phyloP scores from a whole-genome alignment of 2,797 vertebrate species.

The Distichodus sexfasciatus region DNA sequence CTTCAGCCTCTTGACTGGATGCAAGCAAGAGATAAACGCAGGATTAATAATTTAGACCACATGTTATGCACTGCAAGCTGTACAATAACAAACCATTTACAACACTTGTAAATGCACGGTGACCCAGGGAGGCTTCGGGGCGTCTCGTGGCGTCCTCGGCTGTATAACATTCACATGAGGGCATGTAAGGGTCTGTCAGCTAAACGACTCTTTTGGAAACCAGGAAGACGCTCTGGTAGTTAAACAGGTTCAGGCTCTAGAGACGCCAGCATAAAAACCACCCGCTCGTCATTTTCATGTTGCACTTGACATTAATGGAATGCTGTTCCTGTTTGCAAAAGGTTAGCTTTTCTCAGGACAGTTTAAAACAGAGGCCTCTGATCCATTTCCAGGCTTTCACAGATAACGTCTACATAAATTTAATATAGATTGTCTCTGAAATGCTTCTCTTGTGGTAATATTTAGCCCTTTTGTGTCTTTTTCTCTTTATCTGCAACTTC shows the following conservation, averaged over 20 bases:
- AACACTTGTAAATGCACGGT: slow-evolving; percentile 37
- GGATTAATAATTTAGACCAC: slow-evolving; percentile 43
- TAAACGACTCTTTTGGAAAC: slow-evolving; percentile 32
- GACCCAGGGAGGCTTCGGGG: not conserved
- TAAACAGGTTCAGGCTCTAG: not conserved
- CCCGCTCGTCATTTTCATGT: not conserved
- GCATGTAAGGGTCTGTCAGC: slow-evolving; percentile 16
- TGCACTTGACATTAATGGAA: not conserved
- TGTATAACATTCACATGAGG: slow-evolving; percentile 13
- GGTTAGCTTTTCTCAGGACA: not conserved
- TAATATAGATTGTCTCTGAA: too few relatives aligned
- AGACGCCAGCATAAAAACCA: not conserved
- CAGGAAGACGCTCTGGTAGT: not conserved
- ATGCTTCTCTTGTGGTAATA: slow-evolving; percentile 12
- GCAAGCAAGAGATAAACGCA: slow-evolving; percentile 34
- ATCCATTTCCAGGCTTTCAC: not conserved
- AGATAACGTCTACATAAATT: too few relatives aligned
- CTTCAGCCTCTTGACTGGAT: slow-evolving; percentile 22
- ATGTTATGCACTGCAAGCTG: slow-evolving; percentile 25
- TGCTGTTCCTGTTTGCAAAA: not conserved
- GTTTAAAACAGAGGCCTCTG: not conserved
- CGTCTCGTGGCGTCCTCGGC: slow-evolving; percentile 19
- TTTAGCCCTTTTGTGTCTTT: slow-evolving; percentile 42
- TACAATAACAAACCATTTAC: slow-evolving; percentile 43
- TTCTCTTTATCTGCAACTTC: slow-evolving; percentile 48